Conservation (phyloP, 2,888 invertebrate genomes). For the Adelognathus sp. region DNA sequence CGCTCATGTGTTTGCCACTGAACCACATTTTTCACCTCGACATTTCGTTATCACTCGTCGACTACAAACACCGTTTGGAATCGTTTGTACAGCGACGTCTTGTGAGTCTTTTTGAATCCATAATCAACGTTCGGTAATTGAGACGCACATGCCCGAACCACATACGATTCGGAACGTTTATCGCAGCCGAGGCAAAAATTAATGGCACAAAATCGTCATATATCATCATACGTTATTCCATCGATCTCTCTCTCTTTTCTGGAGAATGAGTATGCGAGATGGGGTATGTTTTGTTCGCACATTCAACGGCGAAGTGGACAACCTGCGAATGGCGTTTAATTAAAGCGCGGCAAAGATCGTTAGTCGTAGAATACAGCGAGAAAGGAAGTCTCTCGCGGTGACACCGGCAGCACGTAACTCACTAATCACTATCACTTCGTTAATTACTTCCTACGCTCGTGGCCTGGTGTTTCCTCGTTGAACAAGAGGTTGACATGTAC, state of each 20-base stretch:
- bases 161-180: neutral
- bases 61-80: slow-evolving; percentile 2
- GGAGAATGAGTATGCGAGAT: neutral
- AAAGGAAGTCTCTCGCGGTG: slow-evolving; percentile 22
- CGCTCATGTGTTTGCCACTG: neutral
- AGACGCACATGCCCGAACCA: neutral
- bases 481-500: slow-evolving; percentile 7
- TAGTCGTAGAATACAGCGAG: slow-evolving; percentile 8
- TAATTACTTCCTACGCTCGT: slow-evolving; percentile 53
- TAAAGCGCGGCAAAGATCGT: slow-evolving; percentile 28
- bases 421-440: slow-evolving; percentile 54
- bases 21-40: neutral
- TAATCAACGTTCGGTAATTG: neutral
- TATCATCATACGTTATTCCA: neutral
- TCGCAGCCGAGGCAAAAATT: neutral
- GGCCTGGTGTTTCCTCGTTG: slow-evolving; percentile 32
- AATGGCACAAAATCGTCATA: neutral
- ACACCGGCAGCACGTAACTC: slow-evolving; percentile 45
- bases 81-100: neutral
- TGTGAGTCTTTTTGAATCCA: neutral
- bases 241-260: neutral
- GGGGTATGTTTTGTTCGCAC: neutral
- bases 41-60: slow-evolving; percentile 5
- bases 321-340: slow-evolving; percentile 35
- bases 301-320: neutral